Evolutionary conservation across 2,797 vertebrate species (phyloP).

Genomic region (Halcyon badia): DNA sequence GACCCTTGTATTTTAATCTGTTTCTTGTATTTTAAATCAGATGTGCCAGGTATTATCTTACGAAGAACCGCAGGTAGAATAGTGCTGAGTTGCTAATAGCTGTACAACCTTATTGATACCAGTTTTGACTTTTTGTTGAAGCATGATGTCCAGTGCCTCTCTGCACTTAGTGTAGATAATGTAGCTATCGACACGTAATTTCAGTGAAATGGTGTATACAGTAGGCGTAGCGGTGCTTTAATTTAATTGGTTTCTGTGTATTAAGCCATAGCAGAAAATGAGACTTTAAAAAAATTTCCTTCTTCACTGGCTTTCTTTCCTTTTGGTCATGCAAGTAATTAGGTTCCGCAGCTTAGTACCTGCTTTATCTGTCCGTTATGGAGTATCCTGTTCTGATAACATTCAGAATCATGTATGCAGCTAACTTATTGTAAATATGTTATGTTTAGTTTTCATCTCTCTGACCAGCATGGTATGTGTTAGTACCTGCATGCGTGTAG

Average conservation of each 20-base stretch:
- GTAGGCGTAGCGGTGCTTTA: slow-evolving; percentile 78
- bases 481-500: not conserved
- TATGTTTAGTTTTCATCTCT: slow-evolving; percentile 51
- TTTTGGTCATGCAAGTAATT: slow-evolving; percentile 7
- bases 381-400: slow-evolving; percentile 30
- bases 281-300: slow-evolving; percentile 25
- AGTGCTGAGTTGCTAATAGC: slow-evolving; percentile 78
- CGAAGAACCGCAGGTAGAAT: slow-evolving; percentile 80
- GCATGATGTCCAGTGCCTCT: slow-evolving; percentile 94
- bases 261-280: slow-evolving; percentile 82
- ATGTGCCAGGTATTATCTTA: slow-evolving; percentile 76
- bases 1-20: slow-evolving; percentile 70
- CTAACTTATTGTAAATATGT: slow-evolving; percentile 72
- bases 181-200: slow-evolving; percentile 88
- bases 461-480: slow-evolving; percentile 32
- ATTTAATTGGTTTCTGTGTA: slow-evolving; percentile 81
- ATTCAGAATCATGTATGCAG: slow-evolving; percentile 44
- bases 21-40: slow-evolving; percentile 68
- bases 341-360: slow-evolving; percentile 17
- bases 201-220: slow-evolving; percentile 86
- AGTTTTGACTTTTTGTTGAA: slow-evolving; percentile 86
- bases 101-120: slow-evolving; percentile 80
- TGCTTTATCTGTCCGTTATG: slow-evolving; percentile 43
- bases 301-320: not conserved
- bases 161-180: slow-evolving; percentile 93